Base-by-base conservation (phyloP, 2,113 vertebrate genomes). In the Grammomys dolichurus region DNA sequence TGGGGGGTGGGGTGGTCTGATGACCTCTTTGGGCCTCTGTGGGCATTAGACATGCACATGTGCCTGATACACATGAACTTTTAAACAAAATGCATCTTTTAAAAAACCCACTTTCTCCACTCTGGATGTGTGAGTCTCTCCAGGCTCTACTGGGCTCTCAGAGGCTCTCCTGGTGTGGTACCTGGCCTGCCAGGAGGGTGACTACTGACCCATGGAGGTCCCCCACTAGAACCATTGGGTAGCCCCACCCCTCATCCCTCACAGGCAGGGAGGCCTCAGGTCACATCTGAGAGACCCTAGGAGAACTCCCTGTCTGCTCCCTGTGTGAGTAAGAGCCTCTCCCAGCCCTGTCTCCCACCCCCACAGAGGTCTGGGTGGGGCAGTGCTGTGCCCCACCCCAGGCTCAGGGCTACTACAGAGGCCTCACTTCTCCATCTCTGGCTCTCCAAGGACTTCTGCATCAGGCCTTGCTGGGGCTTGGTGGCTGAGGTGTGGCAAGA, bases 161-260 rank as follows among this genome's bases (percentile, higher is more conserved):
- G 6, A 2, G 72, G 67, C 16, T 67, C 40, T 31, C 22, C 81
- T 13, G 3, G 33, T 0, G 0, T 2, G 22, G 81, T 13, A 1
- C 46, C 0, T 12, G 67, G 91, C 58, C 2, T 0, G 4, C 1
- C 3, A 24, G 89, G 28, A 58, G 6, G n/a, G 20, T 8, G 70
- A 48, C 9, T 10, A 46, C 7, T 24, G 2, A 54, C 76, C 33
- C 4, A 0, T 4, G 5, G 1, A 3, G 2, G 17, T 14, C 33
- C 17, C 82, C 40, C 7, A 19, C 46, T 72, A 40, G 91, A 63
- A 24, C 46, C 84, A 36, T 7, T 11, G 40, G 33, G 33, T 46
- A n/a, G 26, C 19, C 26, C 36, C 33, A 65, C 12, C 1, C 58
- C 69, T 10, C 33, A 51, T 65, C 51, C 82, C 28, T 6, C 22